Evolutionary conservation across 2,797 vertebrate genomes (phyloP), one percentile per base, ranked within the genome.

Genomic region (Otus scops): DNA sequence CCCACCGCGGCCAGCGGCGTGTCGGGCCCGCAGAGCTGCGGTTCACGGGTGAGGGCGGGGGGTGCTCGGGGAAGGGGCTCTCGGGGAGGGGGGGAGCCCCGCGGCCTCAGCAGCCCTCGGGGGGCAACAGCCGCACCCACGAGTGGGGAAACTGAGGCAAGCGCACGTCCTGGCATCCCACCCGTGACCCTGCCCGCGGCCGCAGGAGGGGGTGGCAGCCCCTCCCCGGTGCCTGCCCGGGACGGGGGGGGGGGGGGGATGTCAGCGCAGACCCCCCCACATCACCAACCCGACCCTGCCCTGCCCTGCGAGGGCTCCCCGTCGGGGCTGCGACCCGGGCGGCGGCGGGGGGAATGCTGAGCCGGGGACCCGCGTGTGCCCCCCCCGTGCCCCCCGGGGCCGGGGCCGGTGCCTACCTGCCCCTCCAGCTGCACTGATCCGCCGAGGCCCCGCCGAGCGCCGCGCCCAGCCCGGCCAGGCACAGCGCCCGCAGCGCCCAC

Each of bases 341-440:
- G 19, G 43, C 17, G 47, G 13, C 8, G 32, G 60, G 53, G 47
- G 67, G 4, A 18, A 47, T 39, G 50, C 75, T 67, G 65, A 67
- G 14, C 12, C 10, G 24, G 28, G 34, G 24, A 24, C 26, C 47
- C 13, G 9, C 13, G 4, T 41, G 70, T 64, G 76, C 36, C 50
- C 34, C 27, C 57, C 13, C 23, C 34, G n/a, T 24, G 22, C 39
- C 51, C 22, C 59, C 3, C 69, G 70, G 9, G 34, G 36, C 50
- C 63, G 41, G 18, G 32, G 30, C 73, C 74, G 57, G 54, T 36
- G n/a, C 87, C 27, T 98, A 98, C 99, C 99, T 99, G 91, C 99
- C 99, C 92, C 98, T 99, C 99, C 99, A 99, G 97, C 98, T 98
- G 97, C 99, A 99, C 91, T 98, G 98, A 56, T 99, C 98, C n/a